phyloP scores from a whole-genome alignment of 2,113 vertebrate species.

The Tachuris rubrigastra region DNA sequence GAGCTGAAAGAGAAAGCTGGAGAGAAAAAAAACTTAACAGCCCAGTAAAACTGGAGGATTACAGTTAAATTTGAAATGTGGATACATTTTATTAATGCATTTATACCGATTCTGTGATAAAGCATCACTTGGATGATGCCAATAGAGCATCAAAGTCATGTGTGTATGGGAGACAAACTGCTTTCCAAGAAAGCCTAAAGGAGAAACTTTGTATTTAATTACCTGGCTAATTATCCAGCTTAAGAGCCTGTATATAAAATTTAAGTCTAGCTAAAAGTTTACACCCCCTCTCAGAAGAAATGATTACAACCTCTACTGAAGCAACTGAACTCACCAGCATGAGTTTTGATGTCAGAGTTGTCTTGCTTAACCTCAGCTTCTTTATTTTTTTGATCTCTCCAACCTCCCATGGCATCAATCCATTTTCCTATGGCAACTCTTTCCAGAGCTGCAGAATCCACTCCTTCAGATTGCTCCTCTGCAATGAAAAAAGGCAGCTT shows the following conservation, averaged over 20 bases:
- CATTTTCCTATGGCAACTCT: not conserved
- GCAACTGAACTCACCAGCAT: conserved; percentile 20
- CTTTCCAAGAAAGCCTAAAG: not conserved
- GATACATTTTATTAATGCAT: not conserved
- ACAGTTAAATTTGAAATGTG: not conserved
- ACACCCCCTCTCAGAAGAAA: not conserved
- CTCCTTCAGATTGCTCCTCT: not conserved
- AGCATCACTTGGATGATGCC: not conserved
- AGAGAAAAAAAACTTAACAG: not conserved
- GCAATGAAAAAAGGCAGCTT: not conserved
- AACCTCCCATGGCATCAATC: not conserved
- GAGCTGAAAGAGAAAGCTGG: not conserved
- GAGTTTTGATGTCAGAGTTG: not conserved
- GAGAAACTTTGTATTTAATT: not conserved
- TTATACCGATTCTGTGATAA: not conserved
- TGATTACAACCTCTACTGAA: not conserved
- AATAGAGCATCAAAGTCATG: not conserved
- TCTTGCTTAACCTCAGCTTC: not conserved
- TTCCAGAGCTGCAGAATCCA: not conserved
- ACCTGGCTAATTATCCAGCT: not conserved
- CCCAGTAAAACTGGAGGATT: not conserved
- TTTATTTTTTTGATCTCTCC: not conserved
- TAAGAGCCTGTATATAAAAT: not conserved
- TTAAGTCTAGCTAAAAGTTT: not conserved
- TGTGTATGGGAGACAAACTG: not conserved